Evolutionary conservation across 2,113 vertebrate species (phyloP), one percentile per base, ranked within the genome.

Genomic region (Ciconia stormi): DNA sequence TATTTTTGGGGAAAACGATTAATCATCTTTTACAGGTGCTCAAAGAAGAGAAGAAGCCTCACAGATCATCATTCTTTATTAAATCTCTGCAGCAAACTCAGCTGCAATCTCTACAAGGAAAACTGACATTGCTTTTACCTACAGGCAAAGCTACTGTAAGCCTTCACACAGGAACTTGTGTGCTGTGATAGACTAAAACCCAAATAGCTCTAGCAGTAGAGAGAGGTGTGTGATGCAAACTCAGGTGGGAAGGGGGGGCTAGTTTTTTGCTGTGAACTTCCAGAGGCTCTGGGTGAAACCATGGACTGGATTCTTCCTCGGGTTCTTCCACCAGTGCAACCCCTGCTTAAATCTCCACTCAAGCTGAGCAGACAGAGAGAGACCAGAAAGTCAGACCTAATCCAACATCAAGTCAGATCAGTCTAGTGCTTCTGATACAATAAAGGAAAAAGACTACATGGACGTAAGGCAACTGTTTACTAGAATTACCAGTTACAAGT

Each of bases 1-100:
- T 87, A 87, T 93, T 94, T 95, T 47, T 36, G 13, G 15, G 8
- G 13, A 34, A 52, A 71, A 79, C 6, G 10, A 91, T 93, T 94
- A 82, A 84, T 87, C 62, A 61, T 91, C 50, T 92, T 94, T 92
- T 71, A 83, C 72, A 87, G 22, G 42, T 92, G 36, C 62, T 84
- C 72, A 79, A 88, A 89, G 70, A 87, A 63, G 25, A 65, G 44
- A 65, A 86, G 65, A 27, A 85, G n/a, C 29, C 65, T 84, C 55
- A 63, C 34, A 87, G 65, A 76, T 61, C 83, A 67, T 76, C 47
- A 74, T 79, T 89, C 72, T 87, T 72, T 89, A 95, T 94, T 92
- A 94, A 90, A 82, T 78, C 65, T 89, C 40, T 79, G 27, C 38
- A 71, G 52, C 6, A 5, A 81, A 56, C 69, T 74, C 61, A 72